Conservation (phyloP, 2,888 invertebrate species). For the Nudaria mundana region DNA sequence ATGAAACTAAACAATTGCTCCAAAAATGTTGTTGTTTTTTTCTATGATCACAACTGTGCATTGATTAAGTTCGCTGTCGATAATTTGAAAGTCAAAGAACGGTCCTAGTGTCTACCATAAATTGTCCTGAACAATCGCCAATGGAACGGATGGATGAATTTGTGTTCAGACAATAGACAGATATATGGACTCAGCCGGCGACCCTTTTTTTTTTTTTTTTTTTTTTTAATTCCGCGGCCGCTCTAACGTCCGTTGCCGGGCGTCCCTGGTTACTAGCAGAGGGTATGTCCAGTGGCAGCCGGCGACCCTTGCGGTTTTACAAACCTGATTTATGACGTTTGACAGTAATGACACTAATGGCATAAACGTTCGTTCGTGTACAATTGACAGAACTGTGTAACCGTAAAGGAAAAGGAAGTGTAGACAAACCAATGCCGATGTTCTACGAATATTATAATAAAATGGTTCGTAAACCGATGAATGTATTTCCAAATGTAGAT, state of each 20-base stretch:
- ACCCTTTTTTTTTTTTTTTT: too few relatives aligned
- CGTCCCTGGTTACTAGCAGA: too few relatives aligned
- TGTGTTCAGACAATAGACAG: constrained; percentile 55
- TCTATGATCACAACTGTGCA: constrained; percentile 3
- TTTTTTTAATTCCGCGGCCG: too few relatives aligned
- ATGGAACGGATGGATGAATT: too few relatives aligned
- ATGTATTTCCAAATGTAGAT: constrained; percentile 50
- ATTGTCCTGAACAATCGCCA: constrained; percentile 48
- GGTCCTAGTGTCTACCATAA: constrained; percentile 42
- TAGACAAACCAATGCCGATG: constrained; percentile 11
- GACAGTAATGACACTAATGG: constrained; percentile 28
- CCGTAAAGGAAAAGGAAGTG: background rate
- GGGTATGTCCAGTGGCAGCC: too few relatives aligned
- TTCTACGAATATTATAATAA: constrained; percentile 16
- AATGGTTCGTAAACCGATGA: constrained; percentile 41
- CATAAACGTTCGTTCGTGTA: constrained; percentile 20
- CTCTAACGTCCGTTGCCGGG: too few relatives aligned
- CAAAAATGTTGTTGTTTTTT: constrained; percentile 10
- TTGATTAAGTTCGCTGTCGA: constrained; percentile 7
- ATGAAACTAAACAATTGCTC: constrained; percentile 22
- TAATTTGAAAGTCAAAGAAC: constrained; percentile 24
- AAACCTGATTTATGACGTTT: constrained; percentile 30
- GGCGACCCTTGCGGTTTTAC: constrained; percentile 9
- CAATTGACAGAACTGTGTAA: constrained; percentile 15
- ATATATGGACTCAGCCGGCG: constrained; percentile 35